Evolutionary conservation across 2,113 vertebrate genomes (phyloP), one percentile per base, ranked within the genome.

Genomic region (Plectropomus leopardus): DNA sequence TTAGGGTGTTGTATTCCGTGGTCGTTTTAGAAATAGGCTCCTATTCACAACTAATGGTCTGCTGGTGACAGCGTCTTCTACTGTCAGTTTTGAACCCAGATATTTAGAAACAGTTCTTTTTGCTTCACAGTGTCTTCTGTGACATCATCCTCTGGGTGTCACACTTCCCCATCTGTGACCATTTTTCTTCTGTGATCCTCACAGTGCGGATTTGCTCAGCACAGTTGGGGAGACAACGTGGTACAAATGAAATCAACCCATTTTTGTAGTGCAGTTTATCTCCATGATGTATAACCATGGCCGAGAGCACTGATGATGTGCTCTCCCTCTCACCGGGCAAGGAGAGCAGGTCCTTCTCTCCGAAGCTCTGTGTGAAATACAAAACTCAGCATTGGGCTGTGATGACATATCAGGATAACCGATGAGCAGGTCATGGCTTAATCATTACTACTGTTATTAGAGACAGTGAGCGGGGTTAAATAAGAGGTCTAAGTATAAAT

Each of bases 121-220:
- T 76, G 44, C 79, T 73, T 88, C 88, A 87, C 86, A 87, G 86
- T 85, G 86, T 87, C 85, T 79, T 78, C 24, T 30, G 63, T 76
- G 78, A 88, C 83, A 69, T 86, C 59, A 6, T 63, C 48, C 65
- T 68, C 13, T 15, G 8, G 0, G 36, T 59, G 70, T 79, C 55
- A 74, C 11, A 71, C 21, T 17, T 51, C 58, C 28, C 45, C 30
- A 24, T 70, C 72, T 69, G 64, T 26, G 48, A 59, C 68, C 60
- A 24, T 42, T 63, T 63, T 44, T 36, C 40, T 40, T 45, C 59
- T n/a, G 30, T 40, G 61, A 60, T 71, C 28, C 54, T 59, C 53
- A 11, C 17, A 60, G 50, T 19, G 28, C 60, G 47, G 47, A 59
- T 72, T 67, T 69, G 53, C 69, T 70, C 36, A 76, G 30, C n/a